These are phyloP conservation scores for Gastrophryne carolinensis DNA, from an alignment of 2,797 vertebrate species.

Conservation along the genomic window DNA sequence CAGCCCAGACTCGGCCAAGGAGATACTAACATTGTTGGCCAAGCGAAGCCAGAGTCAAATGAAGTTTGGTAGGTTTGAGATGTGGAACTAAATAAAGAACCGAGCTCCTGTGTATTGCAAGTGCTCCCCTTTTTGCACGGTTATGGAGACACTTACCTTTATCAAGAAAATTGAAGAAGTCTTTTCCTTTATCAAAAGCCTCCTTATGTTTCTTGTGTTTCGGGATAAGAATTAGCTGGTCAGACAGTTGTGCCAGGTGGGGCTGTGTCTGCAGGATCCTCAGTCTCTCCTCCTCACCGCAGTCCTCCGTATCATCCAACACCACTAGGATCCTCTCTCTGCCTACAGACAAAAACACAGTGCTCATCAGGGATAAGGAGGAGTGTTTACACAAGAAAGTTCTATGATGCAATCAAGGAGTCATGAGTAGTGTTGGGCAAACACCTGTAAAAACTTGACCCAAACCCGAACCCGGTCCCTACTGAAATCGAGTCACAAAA, in stretches of 20 bases:
- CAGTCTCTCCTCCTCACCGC: neutral
- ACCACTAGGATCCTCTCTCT: constrained; percentile 6
- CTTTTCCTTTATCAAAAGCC: neutral
- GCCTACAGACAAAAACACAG: neutral
- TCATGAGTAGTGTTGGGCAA: neutral
- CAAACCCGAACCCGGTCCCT: too few species aligned
- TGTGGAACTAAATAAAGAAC: too few species aligned
- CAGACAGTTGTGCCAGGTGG: neutral
- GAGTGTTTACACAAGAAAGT: too few species aligned
- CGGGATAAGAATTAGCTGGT: neutral
- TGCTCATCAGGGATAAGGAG: neutral
- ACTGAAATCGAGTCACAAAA: neutral
- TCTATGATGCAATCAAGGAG: too few species aligned
- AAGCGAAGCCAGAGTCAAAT: too few species aligned
- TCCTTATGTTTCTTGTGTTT: neutral
- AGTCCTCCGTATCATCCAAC: neutral
- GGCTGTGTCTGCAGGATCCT: neutral
- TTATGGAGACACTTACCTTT: neutral
- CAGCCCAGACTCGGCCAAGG: too few species aligned
- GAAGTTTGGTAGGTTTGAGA: too few species aligned
- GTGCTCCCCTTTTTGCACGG: too few species aligned
- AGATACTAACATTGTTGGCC: too few species aligned
- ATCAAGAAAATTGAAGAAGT: neutral
- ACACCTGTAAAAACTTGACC: too few species aligned
- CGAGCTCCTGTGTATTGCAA: neutral